These are phyloP conservation scores for Dolichotis patagonum DNA, from an alignment of 2,113 vertebrate species.

Conservation along the genomic window DNA sequence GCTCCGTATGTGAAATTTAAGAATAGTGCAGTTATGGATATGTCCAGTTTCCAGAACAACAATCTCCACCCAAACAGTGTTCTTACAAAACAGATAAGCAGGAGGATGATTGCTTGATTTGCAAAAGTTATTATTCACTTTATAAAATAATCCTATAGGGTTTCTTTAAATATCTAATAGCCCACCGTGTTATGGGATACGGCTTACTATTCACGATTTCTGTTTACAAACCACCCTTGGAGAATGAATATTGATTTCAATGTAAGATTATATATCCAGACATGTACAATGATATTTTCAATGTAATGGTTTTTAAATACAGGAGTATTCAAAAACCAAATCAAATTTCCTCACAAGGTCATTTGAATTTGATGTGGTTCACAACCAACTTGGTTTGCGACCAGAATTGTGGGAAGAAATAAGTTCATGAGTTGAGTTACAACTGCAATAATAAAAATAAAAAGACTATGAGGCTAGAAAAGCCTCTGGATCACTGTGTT, in stretches of 20 bases:
- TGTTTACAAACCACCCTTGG: background rate
- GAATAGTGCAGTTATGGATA: background rate
- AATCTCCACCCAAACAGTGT: background rate
- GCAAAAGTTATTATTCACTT: slow-evolving; percentile 32
- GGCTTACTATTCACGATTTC: background rate
- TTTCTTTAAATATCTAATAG: slow-evolving; percentile 18
- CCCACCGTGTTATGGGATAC: background rate
- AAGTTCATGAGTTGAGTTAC: background rate
- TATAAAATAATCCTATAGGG: slow-evolving; percentile 32
- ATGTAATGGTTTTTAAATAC: background rate
- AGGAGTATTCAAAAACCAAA: background rate
- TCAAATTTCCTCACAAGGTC: background rate
- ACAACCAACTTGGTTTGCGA: background rate
- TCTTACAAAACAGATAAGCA: background rate
- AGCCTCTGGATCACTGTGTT: background rate
- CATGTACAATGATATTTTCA: background rate
- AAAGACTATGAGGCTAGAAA: background rate
- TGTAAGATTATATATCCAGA: background rate
- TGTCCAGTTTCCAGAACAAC: slow-evolving; percentile 6
- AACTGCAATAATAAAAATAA: background rate
- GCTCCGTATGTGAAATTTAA: slow-evolving; percentile 37
- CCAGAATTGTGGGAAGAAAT: background rate
- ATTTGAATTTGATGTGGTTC: background rate
- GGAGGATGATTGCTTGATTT: slow-evolving; percentile 19
- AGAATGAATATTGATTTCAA: background rate